Percentiles rank a stretch among this genome's conserved stretches.
phyloP scores from a whole-genome alignment of 2,888 invertebrate species.

The Thelaira solivaga region DNA sequence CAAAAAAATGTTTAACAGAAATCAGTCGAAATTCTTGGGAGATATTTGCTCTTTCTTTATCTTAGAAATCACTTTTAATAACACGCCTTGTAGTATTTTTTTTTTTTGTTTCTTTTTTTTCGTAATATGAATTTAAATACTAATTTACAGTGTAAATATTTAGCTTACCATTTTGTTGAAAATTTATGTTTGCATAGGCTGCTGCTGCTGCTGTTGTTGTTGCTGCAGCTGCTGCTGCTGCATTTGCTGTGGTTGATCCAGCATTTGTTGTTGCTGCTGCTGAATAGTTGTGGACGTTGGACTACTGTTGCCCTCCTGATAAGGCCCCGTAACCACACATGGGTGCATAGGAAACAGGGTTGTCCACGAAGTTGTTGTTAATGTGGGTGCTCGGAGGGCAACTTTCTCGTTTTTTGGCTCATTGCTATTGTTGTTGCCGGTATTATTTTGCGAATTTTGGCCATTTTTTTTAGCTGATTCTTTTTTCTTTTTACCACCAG shows the following conservation, averaged over 20 bases:
- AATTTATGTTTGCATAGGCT: slow-evolving; percentile 59
- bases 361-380: slow-evolving; percentile 90
- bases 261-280: slow-evolving; percentile 67
- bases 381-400: slow-evolving; percentile 79
- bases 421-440: slow-evolving; percentile 67
- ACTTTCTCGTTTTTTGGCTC: slow-evolving; percentile 78
- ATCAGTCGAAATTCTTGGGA: slow-evolving; percentile 35
- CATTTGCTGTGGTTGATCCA: slow-evolving; percentile 64
- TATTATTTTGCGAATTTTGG: slow-evolving; percentile 66
- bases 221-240: slow-evolving; percentile 63
- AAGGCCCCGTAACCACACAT: slow-evolving; percentile 90
- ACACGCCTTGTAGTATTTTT: background rate
- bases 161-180: background rate
- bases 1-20: slow-evolving; percentile 36
- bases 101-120: no score
- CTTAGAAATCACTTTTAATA: slow-evolving; percentile 43
- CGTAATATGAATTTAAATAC: no score
- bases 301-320: slow-evolving; percentile 82
- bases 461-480: slow-evolving; percentile 68
- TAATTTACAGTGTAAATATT: no score
- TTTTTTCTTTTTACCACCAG: slow-evolving; percentile 69
- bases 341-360: slow-evolving; percentile 92
- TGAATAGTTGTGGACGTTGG: slow-evolving; percentile 74
- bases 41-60: slow-evolving; percentile 1
- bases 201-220: slow-evolving; percentile 66